Evolutionary conservation across 2,113 vertebrate genomes (phyloP).

Genomic region (Seriola rivoliana): DNA sequence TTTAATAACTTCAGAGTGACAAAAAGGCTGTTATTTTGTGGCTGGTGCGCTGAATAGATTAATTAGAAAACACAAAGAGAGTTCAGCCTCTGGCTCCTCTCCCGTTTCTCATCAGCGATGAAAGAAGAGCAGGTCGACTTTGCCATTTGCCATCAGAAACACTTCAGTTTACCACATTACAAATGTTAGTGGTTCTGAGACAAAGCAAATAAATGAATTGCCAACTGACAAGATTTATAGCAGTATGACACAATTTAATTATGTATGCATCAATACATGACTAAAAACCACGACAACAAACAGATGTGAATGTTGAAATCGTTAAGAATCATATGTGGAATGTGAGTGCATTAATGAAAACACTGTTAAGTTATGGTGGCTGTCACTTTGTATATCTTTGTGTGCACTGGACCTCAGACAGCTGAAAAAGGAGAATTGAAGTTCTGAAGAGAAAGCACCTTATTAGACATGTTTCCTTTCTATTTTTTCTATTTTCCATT

Average conservation of each 20-base stretch:
- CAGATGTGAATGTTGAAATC: not conserved
- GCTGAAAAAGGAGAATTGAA: not conserved
- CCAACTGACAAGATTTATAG: not conserved
- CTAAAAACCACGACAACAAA: not conserved
- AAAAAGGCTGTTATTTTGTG: conserved; percentile 53
- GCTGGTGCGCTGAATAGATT: conserved; percentile 60
- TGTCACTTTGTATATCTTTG: not conserved
- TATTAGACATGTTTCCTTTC: not conserved
- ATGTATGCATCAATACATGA: not conserved
- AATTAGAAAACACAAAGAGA: conserved; percentile 71
- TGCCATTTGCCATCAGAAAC: not conserved
- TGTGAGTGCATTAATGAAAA: not conserved
- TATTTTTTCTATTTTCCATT: not conserved
- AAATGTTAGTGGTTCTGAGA: conserved; percentile 4
- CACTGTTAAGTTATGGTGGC: not conserved
- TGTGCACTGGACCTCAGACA: not conserved
- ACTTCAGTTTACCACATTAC: conserved; percentile 3
- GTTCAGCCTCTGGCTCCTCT: conserved; percentile 63
- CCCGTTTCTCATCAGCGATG: conserved; percentile 45
- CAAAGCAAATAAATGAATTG: conserved; percentile 1
- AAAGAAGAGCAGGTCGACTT: conserved; percentile 48
- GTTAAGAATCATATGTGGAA: not conserved
- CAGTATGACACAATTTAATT: not conserved
- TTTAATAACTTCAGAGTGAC: conserved; percentile 54
- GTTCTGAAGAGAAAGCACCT: not conserved